These are phyloP conservation scores for Cygnus atratus DNA, from an alignment of 2,113 vertebrate genomes.

Conservation along the genomic window DNA sequence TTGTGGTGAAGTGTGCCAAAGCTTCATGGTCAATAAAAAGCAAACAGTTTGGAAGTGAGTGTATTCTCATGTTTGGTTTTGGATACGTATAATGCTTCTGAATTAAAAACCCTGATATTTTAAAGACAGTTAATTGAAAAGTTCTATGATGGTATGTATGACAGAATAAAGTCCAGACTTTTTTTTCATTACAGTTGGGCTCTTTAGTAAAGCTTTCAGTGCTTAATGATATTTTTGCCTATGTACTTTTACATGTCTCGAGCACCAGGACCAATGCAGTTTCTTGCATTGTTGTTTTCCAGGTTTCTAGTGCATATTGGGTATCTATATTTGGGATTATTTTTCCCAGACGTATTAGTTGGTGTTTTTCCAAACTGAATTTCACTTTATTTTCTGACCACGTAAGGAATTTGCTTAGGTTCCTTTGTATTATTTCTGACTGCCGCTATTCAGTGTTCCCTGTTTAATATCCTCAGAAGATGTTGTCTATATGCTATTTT, in stretches of 20 bases:
- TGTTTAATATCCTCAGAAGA: conserved; percentile 39
- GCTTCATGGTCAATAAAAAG: conserved; percentile 32
- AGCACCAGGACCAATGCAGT: background rate
- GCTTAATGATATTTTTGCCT: background rate
- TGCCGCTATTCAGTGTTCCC: background rate
- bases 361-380: conserved; percentile 21
- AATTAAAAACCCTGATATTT: background rate
- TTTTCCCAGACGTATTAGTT: conserved; percentile 11
- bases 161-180: background rate
- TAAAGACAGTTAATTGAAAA: background rate
- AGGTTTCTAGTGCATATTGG: conserved; percentile 8
- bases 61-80: conserved; percentile 16
- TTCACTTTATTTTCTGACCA: conserved; percentile 8
- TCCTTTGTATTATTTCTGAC: conserved; percentile 35
- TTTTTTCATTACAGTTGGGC: background rate
- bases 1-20: conserved; percentile 7
- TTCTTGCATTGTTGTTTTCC: conserved; percentile 1
- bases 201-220: background rate
- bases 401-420: background rate
- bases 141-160: background rate
- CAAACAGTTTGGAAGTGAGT: conserved; percentile 19
- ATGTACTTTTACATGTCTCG: background rate
- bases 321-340: conserved; percentile 29
- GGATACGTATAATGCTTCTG: background rate
- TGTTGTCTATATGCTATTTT: conserved; percentile 51